Evolutionary conservation across 2,888 invertebrate species (phyloP).

Genomic region (Yponomeuta cagnagella): DNA sequence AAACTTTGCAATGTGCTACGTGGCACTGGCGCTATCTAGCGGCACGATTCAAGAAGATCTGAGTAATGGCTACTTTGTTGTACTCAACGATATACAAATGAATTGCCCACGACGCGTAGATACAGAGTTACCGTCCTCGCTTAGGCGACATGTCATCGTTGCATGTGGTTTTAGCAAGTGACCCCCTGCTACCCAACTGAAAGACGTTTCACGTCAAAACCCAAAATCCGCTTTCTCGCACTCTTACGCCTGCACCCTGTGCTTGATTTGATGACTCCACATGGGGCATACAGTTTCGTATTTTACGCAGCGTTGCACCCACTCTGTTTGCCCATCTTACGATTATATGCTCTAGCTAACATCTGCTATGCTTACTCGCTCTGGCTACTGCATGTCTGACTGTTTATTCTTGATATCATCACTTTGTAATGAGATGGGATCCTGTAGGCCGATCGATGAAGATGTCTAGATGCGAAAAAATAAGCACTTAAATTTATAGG

Average conservation of each 20-base stretch:
- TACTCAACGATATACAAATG: too few relatives aligned
- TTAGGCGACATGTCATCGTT: neutral
- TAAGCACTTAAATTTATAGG: too few relatives aligned
- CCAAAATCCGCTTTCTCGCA: neutral
- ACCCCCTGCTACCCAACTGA: too few relatives aligned
- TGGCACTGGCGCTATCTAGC: too few relatives aligned
- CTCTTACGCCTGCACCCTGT: neutral
- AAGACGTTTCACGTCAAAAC: neutral
- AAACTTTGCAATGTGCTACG: too few relatives aligned
- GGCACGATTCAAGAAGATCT: too few relatives aligned
- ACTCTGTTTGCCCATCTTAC: neutral
- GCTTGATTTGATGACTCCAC: constrained; percentile 7
- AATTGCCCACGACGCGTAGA: too few relatives aligned
- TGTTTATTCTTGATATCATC: neutral
- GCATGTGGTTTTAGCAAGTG: neutral
- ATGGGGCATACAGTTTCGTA: neutral
- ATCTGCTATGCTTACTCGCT: neutral
- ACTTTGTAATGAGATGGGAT: too few relatives aligned
- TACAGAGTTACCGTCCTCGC: too few relatives aligned
- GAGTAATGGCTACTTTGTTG: too few relatives aligned
- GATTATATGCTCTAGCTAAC: neutral
- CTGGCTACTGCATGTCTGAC: neutral
- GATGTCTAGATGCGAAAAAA: too few relatives aligned
- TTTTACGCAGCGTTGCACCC: neutral
- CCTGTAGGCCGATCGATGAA: too few relatives aligned